These are phyloP conservation scores for Reticulitermes speratus DNA, from an alignment of 1,140 invertebrate species.

Conservation along the genomic window DNA sequence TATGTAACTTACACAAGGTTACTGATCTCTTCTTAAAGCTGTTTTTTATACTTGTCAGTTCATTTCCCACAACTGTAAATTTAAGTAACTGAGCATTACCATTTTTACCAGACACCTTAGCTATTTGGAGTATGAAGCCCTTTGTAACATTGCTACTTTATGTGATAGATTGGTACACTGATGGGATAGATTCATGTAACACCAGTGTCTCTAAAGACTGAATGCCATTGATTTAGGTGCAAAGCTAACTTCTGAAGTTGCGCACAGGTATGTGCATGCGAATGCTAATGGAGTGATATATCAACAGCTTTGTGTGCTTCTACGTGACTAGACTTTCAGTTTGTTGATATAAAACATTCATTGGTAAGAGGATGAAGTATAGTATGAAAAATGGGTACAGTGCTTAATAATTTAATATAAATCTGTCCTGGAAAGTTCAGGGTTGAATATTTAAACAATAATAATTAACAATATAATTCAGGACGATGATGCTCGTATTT, in stretches of 20 bases:
- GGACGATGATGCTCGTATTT: slow-evolving; percentile 13
- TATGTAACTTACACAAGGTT: slow-evolving; percentile 17
- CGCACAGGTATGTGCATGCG: not conserved
- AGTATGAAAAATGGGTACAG: not conserved
- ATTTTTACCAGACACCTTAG: slow-evolving; percentile 24
- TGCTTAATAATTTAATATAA: slow-evolving; percentile 7
- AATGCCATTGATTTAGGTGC: not conserved
- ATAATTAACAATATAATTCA: slow-evolving; percentile 18
- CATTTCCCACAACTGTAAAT: not conserved
- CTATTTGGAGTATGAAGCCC: slow-evolving; percentile 20
- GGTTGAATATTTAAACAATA: slow-evolving; percentile 23
- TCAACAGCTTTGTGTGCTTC: not conserved
- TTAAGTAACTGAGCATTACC: slow-evolving; percentile 1
- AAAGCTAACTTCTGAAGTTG: not conserved
- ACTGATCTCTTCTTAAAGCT: not conserved
- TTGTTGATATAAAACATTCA: not conserved
- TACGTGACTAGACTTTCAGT: no score
- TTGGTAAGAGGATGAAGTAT: not conserved
- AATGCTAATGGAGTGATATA: not conserved
- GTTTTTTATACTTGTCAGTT: not conserved
- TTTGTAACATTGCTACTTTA: slow-evolving; percentile 21
- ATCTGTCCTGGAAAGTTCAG: slow-evolving; percentile 27
- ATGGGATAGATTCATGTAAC: not conserved
- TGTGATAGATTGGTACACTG: slow-evolving; percentile 25
- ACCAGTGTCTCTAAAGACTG: slow-evolving; percentile 14